Evolutionary conservation across 2,888 invertebrate species (phyloP).

Genomic region (Leptura quadrifasciata): DNA sequence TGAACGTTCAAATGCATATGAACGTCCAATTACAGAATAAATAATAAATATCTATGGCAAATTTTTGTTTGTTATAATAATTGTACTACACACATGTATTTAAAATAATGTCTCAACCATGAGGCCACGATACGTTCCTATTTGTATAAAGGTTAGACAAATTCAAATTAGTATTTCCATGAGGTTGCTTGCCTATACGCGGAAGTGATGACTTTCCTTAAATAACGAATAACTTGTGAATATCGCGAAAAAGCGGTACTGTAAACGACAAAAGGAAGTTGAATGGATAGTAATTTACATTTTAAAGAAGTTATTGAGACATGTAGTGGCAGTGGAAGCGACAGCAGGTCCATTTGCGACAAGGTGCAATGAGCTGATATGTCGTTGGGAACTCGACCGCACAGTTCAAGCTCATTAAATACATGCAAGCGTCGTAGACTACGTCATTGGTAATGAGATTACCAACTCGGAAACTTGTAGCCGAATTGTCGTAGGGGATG

Average conservation of each 20-base stretch:
- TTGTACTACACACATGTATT: no score
- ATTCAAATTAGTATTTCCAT: conserved; percentile 16
- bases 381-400: conserved; percentile 36
- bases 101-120: no score
- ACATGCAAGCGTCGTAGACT: conserved; percentile 31
- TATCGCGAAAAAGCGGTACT: conserved; percentile 26
- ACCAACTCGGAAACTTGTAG: conserved; percentile 31
- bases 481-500: conserved; percentile 20
- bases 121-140: not conserved
- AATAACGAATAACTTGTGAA: conserved; percentile 28
- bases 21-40: no score
- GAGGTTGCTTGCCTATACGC: conserved; percentile 17
- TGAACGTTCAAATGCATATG: no score
- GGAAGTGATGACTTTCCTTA: conserved; percentile 31
- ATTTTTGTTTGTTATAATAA: no score
- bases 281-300: conserved; percentile 69
- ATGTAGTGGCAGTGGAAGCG: conserved; percentile 54
- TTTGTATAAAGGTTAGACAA: conserved; percentile 8
- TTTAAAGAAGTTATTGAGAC: conserved; percentile 70
- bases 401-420: conserved; percentile 31
- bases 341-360: conserved; percentile 54
- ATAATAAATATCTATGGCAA: no score
- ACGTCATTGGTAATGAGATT: conserved; percentile 30
- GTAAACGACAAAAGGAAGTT: conserved; percentile 60
- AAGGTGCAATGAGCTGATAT: conserved; percentile 49